Evolutionary conservation across 1,140 invertebrate species (phyloP), one percentile per base, ranked within the genome.

Genomic region (Scylla paramamosain): DNA sequence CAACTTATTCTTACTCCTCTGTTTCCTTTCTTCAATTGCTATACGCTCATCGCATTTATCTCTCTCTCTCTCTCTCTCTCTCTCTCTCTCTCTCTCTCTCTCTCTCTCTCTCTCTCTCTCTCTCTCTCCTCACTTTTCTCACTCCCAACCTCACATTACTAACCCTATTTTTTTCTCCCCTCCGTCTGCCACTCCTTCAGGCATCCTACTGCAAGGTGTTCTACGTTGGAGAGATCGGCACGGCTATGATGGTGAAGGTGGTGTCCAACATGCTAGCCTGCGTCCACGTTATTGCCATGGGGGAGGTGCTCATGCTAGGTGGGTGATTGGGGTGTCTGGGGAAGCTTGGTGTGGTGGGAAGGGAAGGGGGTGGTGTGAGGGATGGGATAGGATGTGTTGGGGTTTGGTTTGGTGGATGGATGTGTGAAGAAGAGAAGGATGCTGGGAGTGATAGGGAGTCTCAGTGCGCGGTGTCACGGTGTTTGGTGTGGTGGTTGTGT

Each of bases 231-330:
- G 77, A 32, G 12, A 82, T 96, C 6, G 96, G 96, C 4, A 77
- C 96, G 20, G 96, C 96, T 10, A 94, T 96, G 95, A 91, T 96
- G 90, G 89, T 95, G 29, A 96, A 96, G 88, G 96, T 96, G 10
- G 52, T 96, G n/a, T 96, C 96, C n/a, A 96, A 96, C 95, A 96
- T 96, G 96, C 92, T 96, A 7, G 93, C 92, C 52, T 91, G 92
- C 28, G 89, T 96, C 25, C 92, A 96, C 31, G 93, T 94, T 6
- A 87, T 96, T 14, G 96, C 94, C 59, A 96, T 96, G 96, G 95
- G 83, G 10, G 96, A 96, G 84, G 93, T 77, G 28, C 77, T 96
- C 29, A 67, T 95, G 82, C 39, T 96, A 8, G 95, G 96, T 96
- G 25, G 88, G 89, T 92, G 45, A 32, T 1, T 29, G 4, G 29